Conservation (phyloP, 2,888 invertebrate species). For the Sarcophaga variegata region DNA sequence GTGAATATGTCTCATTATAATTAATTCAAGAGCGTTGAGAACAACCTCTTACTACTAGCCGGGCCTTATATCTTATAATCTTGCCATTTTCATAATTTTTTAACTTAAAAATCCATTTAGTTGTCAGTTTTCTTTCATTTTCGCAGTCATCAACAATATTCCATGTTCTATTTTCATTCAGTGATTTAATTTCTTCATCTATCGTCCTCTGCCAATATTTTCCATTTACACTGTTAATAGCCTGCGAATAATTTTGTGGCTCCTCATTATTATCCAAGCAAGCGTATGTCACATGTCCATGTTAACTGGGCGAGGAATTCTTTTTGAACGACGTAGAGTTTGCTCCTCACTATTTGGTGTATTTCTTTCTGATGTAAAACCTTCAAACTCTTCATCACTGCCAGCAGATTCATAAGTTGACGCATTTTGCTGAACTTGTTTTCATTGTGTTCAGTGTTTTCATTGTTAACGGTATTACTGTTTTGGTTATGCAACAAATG, state of each 20-base stretch:
- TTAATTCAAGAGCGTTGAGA: no score
- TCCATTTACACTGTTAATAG: not conserved
- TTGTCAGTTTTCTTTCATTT: slow-evolving; percentile 5
- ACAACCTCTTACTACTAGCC: not conserved
- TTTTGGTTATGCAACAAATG: no score
- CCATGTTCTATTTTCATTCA: slow-evolving; percentile 13
- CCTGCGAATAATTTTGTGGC: slow-evolving; percentile 6
- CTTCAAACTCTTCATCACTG: not conserved
- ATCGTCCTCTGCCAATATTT: slow-evolving; percentile 2
- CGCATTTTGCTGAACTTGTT: not conserved
- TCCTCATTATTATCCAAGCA: not conserved
- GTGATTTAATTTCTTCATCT: not conserved
- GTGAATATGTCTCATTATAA: not conserved
- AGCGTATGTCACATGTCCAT: not conserved
- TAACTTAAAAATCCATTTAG: slow-evolving; percentile 38
- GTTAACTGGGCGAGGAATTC: not conserved
- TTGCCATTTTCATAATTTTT: slow-evolving; percentile 17
- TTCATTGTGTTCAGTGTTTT: no score
- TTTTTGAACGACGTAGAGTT: slow-evolving; percentile 8
- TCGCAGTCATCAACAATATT: not conserved
- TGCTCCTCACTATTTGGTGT: not conserved
- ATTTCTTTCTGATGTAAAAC: not conserved
- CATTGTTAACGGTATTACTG: no score
- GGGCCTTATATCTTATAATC: not conserved
- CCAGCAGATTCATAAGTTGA: not conserved